Conservation (phyloP, 2,113 vertebrate species). For the Mus spicilegus region DNA sequence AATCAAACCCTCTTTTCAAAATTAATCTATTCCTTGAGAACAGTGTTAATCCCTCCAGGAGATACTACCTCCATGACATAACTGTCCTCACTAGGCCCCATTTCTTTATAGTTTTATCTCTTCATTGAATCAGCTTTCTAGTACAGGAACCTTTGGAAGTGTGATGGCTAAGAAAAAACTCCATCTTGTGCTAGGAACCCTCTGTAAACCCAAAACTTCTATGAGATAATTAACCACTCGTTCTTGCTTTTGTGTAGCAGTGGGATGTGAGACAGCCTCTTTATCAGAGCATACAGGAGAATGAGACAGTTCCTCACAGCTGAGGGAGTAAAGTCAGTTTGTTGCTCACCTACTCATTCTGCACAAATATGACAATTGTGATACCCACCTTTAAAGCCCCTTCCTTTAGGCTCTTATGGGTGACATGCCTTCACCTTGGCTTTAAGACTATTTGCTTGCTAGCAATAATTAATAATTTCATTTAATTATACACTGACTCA, state of each 20-base stretch:
- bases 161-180: not conserved
- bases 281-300: not conserved
- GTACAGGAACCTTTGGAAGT: not conserved
- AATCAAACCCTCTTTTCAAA: not conserved
- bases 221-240: not conserved
- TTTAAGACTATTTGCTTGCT: not conserved
- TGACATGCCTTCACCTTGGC: not conserved
- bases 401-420: not conserved
- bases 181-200: not conserved
- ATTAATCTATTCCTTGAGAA: not conserved
- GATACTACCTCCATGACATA: no score
- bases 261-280: no score
- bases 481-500: not conserved
- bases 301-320: not conserved
- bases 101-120: not conserved
- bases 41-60: not conserved
- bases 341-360: not conserved
- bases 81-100: not conserved
- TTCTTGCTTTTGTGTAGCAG: not conserved
- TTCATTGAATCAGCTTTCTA: no score
- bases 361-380: not conserved
- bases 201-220: not conserved
- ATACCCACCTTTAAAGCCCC: not conserved
- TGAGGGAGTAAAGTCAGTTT: not conserved
- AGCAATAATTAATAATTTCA: not conserved